Evolutionary conservation across 2,797 vertebrate species (phyloP).

Genomic region (Scolopax bukidnonensis): DNA sequence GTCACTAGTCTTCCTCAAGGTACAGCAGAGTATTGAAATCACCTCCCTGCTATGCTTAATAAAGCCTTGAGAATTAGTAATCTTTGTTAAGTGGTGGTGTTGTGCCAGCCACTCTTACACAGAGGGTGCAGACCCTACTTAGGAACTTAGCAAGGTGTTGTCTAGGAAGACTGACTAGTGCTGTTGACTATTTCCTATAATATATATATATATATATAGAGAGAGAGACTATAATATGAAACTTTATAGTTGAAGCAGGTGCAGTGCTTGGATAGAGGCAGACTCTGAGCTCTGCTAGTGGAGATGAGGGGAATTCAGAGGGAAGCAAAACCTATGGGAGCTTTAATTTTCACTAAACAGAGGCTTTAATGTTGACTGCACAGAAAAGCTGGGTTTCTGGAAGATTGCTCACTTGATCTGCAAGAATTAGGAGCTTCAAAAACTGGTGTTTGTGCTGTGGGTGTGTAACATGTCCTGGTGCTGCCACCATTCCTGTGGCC

Average conservation of each 20-base stretch:
- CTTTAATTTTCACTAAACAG: neutral
- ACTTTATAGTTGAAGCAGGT: neutral
- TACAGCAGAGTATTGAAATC: neutral
- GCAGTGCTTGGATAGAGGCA: neutral
- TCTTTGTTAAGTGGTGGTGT: neutral
- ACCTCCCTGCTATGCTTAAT: neutral
- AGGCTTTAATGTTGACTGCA: neutral
- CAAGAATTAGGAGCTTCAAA: neutral
- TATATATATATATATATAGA: neutral
- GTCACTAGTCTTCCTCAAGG: neutral
- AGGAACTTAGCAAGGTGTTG: neutral
- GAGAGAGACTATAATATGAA: neutral
- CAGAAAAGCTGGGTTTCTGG: neutral
- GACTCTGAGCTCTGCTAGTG: neutral
- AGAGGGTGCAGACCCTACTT: neutral
- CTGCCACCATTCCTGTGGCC: rapidly evolving
- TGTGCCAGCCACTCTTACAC: neutral
- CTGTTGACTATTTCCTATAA: neutral
- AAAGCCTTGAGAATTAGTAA: neutral
- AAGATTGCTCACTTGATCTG: neutral
- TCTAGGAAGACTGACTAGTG: neutral
- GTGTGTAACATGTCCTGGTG: neutral
- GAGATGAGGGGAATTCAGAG: neutral
- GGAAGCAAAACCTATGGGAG: neutral
- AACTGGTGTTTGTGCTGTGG: neutral